Base-by-base conservation (phyloP, 2,888 invertebrate genomes). In the Pseudanteris insignis region DNA sequence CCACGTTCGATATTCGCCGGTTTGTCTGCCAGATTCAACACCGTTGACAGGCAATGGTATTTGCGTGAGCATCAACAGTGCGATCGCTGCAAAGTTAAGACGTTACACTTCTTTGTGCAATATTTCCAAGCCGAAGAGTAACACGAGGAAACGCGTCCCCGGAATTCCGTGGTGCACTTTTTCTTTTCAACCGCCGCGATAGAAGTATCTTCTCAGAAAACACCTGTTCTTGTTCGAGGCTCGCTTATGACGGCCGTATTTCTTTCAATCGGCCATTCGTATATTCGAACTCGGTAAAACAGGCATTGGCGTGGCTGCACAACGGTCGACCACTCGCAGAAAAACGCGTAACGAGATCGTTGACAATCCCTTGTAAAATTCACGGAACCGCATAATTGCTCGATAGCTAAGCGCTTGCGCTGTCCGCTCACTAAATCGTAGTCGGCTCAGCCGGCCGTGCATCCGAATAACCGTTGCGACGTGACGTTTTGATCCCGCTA, bases 361-460 rank as follows among this genome's bases (percentile, higher is more conserved):
- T 72, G 71, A 74, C 71, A 69, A 73, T 74, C 67, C 61, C 63
- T 57, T 63, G 60, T 61, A 64, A 55, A 66, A 70, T 72, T 73
- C 71, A 68, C 67, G 67, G 71, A 74, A 73, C 55, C 67, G 70
- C 70, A 71, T 74, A 73, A 74, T 73, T 73, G 73, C 72, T 74
- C 73, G 66, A 74, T 73, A 72, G 65, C 58, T 62, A 53, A 26
- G 41, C 32, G 33, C 46, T 21, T 26, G 13, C 48, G 55, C 51
- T 54, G 63, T 54, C 62, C 59, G 65, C 65, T 68, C 37, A 50
- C 54, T 59, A 62, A 70, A 71, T 73, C 67, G 61, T 62, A 18
- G 66, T 66, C 65, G 65, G 67, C 67, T 72, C 69, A 65, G 28
- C 46, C 57, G 66, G 63, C 59, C 60, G 63, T 57, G 60, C 63